phyloP scores from a whole-genome alignment of 2,113 vertebrate genomes.

The Megalops atlanticus region DNA sequence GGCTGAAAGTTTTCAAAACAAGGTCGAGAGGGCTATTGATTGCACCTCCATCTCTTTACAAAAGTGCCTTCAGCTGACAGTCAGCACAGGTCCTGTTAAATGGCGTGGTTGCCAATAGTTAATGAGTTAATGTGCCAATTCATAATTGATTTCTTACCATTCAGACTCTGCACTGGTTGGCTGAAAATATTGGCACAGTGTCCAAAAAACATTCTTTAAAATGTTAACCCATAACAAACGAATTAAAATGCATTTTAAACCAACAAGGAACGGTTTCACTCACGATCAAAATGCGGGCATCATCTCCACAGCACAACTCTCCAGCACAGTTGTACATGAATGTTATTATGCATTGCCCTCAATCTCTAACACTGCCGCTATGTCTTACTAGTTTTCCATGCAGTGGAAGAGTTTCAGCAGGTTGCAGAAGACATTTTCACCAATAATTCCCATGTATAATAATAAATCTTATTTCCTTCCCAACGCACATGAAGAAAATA shows the following conservation, averaged over 20 bases:
- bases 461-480: neutral
- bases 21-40: too few species aligned
- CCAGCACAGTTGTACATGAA: neutral
- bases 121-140: neutral
- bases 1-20: neutral
- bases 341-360: neutral
- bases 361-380: neutral
- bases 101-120: too few species aligned
- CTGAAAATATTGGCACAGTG: neutral
- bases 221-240: neutral
- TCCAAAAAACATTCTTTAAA: neutral
- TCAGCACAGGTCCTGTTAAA: too few species aligned
- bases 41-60: too few species aligned
- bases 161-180: neutral
- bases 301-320: too few species aligned
- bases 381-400: too few species aligned
- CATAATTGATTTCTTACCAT: neutral
- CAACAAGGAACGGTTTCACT: too few species aligned
- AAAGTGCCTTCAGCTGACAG: too few species aligned
- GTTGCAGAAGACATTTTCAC: neutral
- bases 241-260: neutral
- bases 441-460: neutral
- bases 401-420: neutral
- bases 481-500: neutral
- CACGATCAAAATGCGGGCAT: too few species aligned